Base-by-base conservation (phyloP, 2,797 vertebrate genomes). In the Rachycentron canadum region DNA sequence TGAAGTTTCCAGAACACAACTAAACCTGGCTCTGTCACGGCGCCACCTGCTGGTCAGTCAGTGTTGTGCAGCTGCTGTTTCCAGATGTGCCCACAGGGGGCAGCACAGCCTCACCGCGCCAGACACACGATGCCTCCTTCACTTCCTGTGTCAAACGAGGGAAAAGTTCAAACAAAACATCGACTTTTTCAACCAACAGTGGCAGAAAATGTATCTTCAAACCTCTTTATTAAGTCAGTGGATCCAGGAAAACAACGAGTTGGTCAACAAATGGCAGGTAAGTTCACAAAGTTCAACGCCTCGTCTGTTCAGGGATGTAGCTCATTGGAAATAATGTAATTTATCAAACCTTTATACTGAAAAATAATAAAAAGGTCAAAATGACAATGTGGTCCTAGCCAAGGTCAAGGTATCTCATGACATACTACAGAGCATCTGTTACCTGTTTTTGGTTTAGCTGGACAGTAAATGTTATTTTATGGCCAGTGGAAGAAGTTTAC, bases 221-320 rank as follows among this genome's bases (percentile, higher is more conserved):
- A 6, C 23, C 2, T 66, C 80, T 65, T 62, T 92, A 49, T 40
- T 77, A 43, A 28, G 82, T 0, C 60, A 7, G 10, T 94, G 92
- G 94, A 57, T 64, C 14, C 71, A 84, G 25, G 92, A 93, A 75
- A 93, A 94, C 73, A 92, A 93, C 84, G 80, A 75, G 7, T n/a
- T 93, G 26, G 90, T 91, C 2, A 81, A 86, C 13, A 85, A 71
- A 45, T 91, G 77, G 67, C 82, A 86, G 88, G 93, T 94, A 80
- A n/a, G 88, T 61, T 63, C 10, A 19, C 13, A 63, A 5, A 14
- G 40, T 30, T 32, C 16, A 10, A 6, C 30, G 5, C 10, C 12
- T 32, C 1, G 4, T 50, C 7, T 58, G n/a, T 38, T 52, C 14
- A 61, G 5, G 1, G 4, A 14, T 2, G 34, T 53, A 52, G 36